A percentile compares a stretch with the other conserved stretches of the same genome.
Evolutionary conservation across 1,140 invertebrate genomes (phyloP).

Genomic region (Hydropsyche tenuis): DNA sequence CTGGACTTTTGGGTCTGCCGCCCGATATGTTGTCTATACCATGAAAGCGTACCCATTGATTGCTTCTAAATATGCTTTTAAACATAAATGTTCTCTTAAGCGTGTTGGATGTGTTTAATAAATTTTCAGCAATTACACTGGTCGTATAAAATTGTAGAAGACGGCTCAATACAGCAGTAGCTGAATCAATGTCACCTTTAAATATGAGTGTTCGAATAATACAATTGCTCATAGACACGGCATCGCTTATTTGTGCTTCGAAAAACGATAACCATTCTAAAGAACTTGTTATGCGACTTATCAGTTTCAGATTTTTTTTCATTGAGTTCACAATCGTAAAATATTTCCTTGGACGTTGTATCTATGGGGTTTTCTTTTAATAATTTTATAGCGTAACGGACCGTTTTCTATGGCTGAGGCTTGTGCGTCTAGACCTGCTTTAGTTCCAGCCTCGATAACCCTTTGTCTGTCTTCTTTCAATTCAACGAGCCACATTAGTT

Average conservation of each 20-base stretch:
- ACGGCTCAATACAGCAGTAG: conserved; percentile 64
- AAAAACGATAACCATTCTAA: conserved; percentile 90
- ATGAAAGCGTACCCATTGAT: conserved; percentile 86
- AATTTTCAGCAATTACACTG: conserved; percentile 52
- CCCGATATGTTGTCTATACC: conserved; percentile 62
- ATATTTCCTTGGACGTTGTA: conserved; percentile 23
- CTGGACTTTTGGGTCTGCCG: conserved; percentile 73
- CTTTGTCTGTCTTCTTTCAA: conserved; percentile 66
- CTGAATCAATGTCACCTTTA: conserved; percentile 60
- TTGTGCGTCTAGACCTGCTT: conserved; percentile 81
- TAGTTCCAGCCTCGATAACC: conserved; percentile 60
- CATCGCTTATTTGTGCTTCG: conserved; percentile 77
- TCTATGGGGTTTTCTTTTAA: conserved; percentile 42
- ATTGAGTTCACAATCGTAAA: conserved; percentile 51
- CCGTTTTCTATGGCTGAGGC: conserved; percentile 82
- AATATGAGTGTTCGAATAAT: conserved; percentile 80
- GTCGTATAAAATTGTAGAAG: conserved; percentile 58
- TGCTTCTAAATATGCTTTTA: conserved; percentile 85
- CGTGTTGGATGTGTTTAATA: conserved; percentile 62
- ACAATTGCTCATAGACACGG: conserved; percentile 86
- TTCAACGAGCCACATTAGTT: conserved; percentile 75
- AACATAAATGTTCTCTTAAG: conserved; percentile 80
- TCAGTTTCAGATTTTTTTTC: conserved; percentile 50
- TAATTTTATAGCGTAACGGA: conserved; percentile 73
- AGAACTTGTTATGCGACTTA: conserved; percentile 63